phyloP scores from a whole-genome alignment of 1,140 invertebrate species.

The Nasonia giraulti region DNA sequence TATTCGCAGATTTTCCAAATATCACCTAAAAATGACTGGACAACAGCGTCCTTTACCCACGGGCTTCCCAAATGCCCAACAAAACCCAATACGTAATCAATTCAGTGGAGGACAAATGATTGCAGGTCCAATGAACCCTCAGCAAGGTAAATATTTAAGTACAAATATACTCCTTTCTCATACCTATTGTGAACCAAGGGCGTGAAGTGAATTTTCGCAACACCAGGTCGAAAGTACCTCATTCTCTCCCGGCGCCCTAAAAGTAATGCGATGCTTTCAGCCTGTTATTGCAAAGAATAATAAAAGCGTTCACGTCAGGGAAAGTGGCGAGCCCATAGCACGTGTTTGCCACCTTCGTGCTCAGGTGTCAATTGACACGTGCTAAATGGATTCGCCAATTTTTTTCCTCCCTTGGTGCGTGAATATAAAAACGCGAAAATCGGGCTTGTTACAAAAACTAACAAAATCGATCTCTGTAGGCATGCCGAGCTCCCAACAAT shows the following conservation, averaged over 20 bases:
- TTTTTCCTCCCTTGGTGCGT: too few species aligned
- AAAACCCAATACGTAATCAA: slow-evolving; percentile 74
- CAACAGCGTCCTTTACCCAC: slow-evolving; percentile 77
- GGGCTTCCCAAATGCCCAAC: slow-evolving; percentile 75
- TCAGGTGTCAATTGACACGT: too few species aligned
- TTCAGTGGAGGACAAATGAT: slow-evolving; percentile 77
- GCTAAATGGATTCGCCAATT: too few species aligned
- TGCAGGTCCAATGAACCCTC: slow-evolving; percentile 73
- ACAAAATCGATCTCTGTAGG: slow-evolving; percentile 53
- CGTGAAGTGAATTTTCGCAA: neutral
- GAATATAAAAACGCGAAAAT: too few species aligned
- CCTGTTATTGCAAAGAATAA: neutral
- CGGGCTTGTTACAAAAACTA: too few species aligned
- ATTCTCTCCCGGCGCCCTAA: too few species aligned
- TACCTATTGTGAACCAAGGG: too few species aligned
- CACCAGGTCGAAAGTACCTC: too few species aligned
- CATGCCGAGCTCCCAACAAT: slow-evolving; percentile 70
- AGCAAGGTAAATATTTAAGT: slow-evolving; percentile 66
- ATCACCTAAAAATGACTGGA: slow-evolving; percentile 72
- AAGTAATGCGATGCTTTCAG: neutral
- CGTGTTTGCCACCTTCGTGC: too few species aligned
- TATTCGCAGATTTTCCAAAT: slow-evolving; percentile 12
- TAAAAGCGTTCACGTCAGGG: too few species aligned
- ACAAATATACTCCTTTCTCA: too few species aligned
- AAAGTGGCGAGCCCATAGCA: too few species aligned